Percentiles rank a stretch among this genome's conserved stretches.
Evolutionary conservation across 2,888 invertebrate species (phyloP).

Genomic region (Amiota minor): DNA sequence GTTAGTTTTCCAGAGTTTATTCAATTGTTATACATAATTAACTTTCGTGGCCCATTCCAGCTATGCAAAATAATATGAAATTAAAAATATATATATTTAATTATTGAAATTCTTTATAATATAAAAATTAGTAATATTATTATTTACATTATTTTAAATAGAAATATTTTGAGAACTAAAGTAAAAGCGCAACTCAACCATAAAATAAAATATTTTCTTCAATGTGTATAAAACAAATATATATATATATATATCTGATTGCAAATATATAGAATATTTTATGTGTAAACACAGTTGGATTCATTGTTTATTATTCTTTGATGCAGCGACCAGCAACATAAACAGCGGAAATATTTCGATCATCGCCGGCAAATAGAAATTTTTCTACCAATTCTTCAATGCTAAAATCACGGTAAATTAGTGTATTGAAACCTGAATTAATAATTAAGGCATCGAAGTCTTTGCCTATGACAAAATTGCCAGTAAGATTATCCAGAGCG

Average conservation of each 20-base stretch:
- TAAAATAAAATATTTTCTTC: conserved; percentile 31
- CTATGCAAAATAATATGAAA: conserved; percentile 21
- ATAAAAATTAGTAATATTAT: too few species aligned
- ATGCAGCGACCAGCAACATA: conserved; percentile 82
- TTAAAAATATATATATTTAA: conserved; percentile 46
- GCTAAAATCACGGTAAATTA: conserved; percentile 76
- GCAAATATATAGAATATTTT: conserved; percentile 22
- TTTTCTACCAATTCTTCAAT: conserved; percentile 80
- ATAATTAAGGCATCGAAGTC: conserved; percentile 90
- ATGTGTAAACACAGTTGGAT: conserved; percentile 21
- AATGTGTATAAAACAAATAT: conserved; percentile 40
- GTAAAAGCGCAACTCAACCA: conserved; percentile 29
- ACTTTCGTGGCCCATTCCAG: conserved; percentile 33
- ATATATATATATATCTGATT: conserved; percentile 33
- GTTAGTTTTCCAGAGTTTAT: conserved; percentile 27
- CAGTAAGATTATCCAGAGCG: conserved; percentile 81
- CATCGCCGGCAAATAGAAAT: conserved; percentile 86
- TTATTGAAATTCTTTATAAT: too few species aligned
- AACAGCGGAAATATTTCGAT: conserved; percentile 84
- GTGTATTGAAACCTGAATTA: conserved; percentile 77
- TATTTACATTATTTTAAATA: conserved; percentile 47
- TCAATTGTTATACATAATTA: conserved; percentile 21
- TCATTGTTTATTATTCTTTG: conserved; percentile 58
- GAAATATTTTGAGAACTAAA: conserved; percentile 51
- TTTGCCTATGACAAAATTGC: conserved; percentile 87